phyloP scores from a whole-genome alignment of 1,140 invertebrate genomes.

The Centruroides sculpturatus region DNA sequence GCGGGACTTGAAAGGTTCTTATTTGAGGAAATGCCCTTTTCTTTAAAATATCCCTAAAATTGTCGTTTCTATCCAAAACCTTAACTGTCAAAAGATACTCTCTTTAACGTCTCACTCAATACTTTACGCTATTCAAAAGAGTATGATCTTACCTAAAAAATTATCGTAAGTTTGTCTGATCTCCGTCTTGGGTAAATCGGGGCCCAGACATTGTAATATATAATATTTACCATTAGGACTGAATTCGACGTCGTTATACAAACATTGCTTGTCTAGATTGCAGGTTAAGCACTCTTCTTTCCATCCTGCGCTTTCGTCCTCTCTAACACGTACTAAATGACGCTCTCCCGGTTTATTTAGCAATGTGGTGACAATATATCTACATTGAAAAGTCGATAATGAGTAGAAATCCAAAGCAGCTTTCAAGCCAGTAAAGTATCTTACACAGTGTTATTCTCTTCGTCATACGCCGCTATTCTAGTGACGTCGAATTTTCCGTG shows the following conservation, averaged over 20 bases:
- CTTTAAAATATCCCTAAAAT: neutral
- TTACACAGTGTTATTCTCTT: constrained; percentile 47
- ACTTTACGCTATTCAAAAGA: too few species aligned
- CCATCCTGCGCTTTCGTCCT: constrained; percentile 43
- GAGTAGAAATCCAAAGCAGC: too few species aligned
- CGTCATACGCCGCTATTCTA: constrained; percentile 61
- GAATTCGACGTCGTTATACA: constrained; percentile 29
- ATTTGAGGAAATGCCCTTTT: constrained; percentile 61
- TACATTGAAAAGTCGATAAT: constrained; percentile 26
- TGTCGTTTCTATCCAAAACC: neutral
- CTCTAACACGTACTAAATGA: constrained; percentile 61
- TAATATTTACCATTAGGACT: constrained; percentile 61
- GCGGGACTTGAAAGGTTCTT: constrained; percentile 59
- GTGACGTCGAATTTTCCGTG: constrained; percentile 60
- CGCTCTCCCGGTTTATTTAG: constrained; percentile 61
- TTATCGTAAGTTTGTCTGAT: constrained; percentile 12
- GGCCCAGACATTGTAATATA: constrained; percentile 27
- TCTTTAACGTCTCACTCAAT: too few species aligned
- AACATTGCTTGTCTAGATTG: constrained; percentile 25
- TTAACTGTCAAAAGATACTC: neutral
- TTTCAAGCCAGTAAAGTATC: constrained; percentile 11
- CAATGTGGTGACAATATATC: constrained; percentile 73
- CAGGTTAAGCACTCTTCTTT: constrained; percentile 39
- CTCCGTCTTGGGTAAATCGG: constrained; percentile 15
- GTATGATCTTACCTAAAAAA: constrained; percentile 5